Conservation (phyloP, 2,888 invertebrate genomes). For the Campoplex nolae region DNA sequence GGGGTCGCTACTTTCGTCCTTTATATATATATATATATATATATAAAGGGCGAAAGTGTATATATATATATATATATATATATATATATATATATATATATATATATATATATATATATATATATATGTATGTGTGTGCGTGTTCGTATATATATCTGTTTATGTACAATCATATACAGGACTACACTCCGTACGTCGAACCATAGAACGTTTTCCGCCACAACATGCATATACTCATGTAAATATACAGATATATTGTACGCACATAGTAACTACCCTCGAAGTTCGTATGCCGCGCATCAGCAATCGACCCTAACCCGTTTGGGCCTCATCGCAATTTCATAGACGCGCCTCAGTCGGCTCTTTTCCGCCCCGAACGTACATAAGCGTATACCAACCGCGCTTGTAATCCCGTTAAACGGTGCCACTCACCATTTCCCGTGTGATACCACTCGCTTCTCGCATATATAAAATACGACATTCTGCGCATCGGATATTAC, state of each 20-base stretch:
- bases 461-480: slow-evolving; percentile 21
- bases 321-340: slow-evolving; percentile 79
- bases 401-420: slow-evolving; percentile 70
- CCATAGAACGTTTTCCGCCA: slow-evolving; percentile 48
- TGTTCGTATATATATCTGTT: not conserved
- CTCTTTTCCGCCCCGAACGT: slow-evolving; percentile 68
- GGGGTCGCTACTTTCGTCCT: slow-evolving; percentile 42
- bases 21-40: slow-evolving; percentile 30
- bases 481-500: not conserved
- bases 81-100: too few relatives aligned
- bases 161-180: slow-evolving; percentile 20
- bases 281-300: slow-evolving; percentile 32
- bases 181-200: slow-evolving; percentile 40
- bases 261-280: not conserved
- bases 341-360: slow-evolving; percentile 72
- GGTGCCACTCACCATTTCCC: slow-evolving; percentile 57
- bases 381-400: slow-evolving; percentile 29
- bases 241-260: not conserved
- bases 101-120: slow-evolving; percentile 39
- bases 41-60: too few relatives aligned
- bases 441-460: slow-evolving; percentile 12
- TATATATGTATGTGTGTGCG: not conserved
- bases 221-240: slow-evolving; percentile 16
- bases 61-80: too few relatives aligned
- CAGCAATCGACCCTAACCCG: slow-evolving; percentile 66